These are phyloP conservation scores for Rhinatrema bivittatum DNA, from an alignment of 2,797 vertebrate species.

Conservation along the genomic window DNA sequence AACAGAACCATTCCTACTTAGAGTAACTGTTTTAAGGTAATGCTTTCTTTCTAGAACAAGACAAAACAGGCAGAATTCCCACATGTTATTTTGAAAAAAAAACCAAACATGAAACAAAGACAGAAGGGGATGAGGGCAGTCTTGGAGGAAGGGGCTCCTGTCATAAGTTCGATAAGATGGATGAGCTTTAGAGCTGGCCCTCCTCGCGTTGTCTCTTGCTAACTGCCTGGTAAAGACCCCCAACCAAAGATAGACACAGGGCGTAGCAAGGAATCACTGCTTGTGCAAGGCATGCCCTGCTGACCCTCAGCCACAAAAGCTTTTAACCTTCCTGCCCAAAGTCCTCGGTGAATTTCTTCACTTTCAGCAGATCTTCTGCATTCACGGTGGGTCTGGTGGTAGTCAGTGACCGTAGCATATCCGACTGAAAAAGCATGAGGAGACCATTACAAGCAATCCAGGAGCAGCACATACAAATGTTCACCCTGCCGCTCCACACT, in stretches of 20 bases:
- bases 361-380: slow-evolving; percentile 83
- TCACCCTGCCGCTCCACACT: background rate
- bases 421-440: slow-evolving; percentile 59
- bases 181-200: background rate
- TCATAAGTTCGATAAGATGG: accelerated
- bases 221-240: background rate
- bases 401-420: slow-evolving; percentile 89
- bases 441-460: no score
- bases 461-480: background rate
- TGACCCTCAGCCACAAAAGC: slow-evolving; percentile 5
- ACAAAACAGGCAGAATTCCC: slow-evolving; percentile 53
- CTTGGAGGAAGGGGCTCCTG: background rate
- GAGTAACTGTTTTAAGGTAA: no score
- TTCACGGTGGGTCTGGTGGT: slow-evolving; percentile 94
- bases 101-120: slow-evolving; percentile 4
- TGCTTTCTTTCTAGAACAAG: slow-evolving; percentile 52
- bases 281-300: background rate
- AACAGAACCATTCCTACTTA: no score
- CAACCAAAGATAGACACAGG: slow-evolving; percentile 14
- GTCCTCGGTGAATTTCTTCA: slow-evolving; percentile 96
- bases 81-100: slow-evolving; percentile 46
- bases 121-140: slow-evolving; percentile 4
- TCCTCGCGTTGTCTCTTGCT: background rate
- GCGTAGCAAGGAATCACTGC: slow-evolving; percentile 5
- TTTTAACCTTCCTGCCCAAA: slow-evolving; percentile 92